Percentiles rank a stretch among this genome's conserved stretches.
These are phyloP conservation scores for Stigmatopora nigra DNA, from an alignment of 2,113 vertebrate genomes.

Conservation along the genomic window DNA sequence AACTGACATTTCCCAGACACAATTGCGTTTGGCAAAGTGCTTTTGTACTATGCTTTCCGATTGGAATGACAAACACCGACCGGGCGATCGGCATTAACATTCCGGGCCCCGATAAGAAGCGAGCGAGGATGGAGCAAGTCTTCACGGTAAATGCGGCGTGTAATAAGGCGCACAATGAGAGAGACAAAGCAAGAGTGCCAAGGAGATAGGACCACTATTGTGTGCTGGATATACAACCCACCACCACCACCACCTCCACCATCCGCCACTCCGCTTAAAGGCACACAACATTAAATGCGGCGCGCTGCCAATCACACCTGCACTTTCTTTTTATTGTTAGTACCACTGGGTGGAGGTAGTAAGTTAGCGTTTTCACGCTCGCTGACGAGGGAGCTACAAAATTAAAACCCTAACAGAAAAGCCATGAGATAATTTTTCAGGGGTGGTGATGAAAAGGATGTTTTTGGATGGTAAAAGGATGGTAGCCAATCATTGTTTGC, in stretches of 20 bases:
- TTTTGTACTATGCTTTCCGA: neutral
- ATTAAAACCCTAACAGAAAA: neutral
- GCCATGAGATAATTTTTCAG: neutral
- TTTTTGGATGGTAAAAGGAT: too few relatives aligned
- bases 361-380: conserved; percentile 23
- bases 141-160: conserved; percentile 58
- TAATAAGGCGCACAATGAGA: conserved; percentile 59
- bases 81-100: conserved; percentile 57
- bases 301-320: conserved; percentile 66
- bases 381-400: neutral
- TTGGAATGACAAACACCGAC: neutral
- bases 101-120: conserved; percentile 50
- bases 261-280: conserved; percentile 52
- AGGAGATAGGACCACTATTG: conserved; percentile 56
- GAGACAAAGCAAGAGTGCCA: conserved; percentile 56
- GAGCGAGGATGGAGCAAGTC: conserved; percentile 37
- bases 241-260: conserved; percentile 38
- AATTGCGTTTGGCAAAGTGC: neutral
- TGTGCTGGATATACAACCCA: conserved; percentile 56
- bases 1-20: too few relatives aligned
- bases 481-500: too few relatives aligned
- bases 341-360: conserved; percentile 73
- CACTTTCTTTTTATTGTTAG: conserved; percentile 40
- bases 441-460: neutral
- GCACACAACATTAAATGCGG: conserved; percentile 64